Evolutionary conservation across 2,113 vertebrate species (phyloP), one percentile per base, ranked within the genome.

Genomic region (Probosciger aterrimus): DNA sequence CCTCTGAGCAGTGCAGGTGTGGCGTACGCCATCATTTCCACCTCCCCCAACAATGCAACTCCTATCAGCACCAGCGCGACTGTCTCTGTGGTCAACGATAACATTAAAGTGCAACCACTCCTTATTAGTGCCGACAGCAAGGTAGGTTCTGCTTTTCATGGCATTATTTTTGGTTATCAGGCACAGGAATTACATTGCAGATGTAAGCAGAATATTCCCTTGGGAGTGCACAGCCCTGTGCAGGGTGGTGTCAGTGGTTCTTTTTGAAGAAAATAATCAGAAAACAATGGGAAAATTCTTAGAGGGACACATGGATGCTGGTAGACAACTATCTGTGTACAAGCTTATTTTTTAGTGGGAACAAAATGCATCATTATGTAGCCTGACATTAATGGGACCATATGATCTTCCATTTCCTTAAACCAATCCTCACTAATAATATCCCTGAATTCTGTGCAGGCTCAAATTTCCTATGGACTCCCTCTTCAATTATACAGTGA

Each of bases 11-110:
- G 98, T 1, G 97, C 98, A 0, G 99, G 99, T 1, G 99, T 99
- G 92, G 99, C 99, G 5, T 99, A 99, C 22, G 99, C 99, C 97
- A 99, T 99, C 97, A 99, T 99, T 95, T 99, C 99, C 91, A 98
- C 99, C 28, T 98, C 99, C 18, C 98, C 99, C 68, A 96, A 98
- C 92, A 96, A 98, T 97, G 98, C 97, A 30, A 47, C 92, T 44
- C 91, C 98, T 8, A 46, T 97, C 73, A 83, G 94, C 95, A 96
- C 98, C 69, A 97, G 98, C 41, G 14, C 95, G 2, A 92, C 98
- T 14, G 97, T 98, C 92, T 98, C 99, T 1, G 94, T 98, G 82
- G 98, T 98, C 97, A 98, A 96, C 18, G 99, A 99, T 79, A 96
- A 98, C 70, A 97, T 99, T 85, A 99, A 99, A 95, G 99, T 99